Evolutionary conservation across 1,140 invertebrate species (phyloP), one percentile per base, ranked within the genome.

Genomic region (Drosophila neocordata): DNA sequence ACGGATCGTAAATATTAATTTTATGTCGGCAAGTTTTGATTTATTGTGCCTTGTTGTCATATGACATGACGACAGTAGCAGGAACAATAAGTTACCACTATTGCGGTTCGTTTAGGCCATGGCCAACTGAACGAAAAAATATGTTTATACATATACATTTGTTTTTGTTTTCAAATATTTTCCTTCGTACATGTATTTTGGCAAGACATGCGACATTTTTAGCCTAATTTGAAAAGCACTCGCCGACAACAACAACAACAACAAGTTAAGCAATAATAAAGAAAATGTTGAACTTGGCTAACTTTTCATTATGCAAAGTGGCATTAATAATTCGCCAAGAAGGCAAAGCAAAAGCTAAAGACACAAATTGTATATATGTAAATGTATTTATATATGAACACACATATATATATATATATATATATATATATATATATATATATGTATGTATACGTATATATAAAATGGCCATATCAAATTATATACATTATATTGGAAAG

Each of bases 241-340:
- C 65, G 65, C 55, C 66, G 58, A 63, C 35, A 69, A 64, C 27
- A 31, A 31, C 41, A 34, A 15, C 57, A 62, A 48, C 41, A 24
- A 41, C 41, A 34, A 48, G 18, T 18, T 34, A 24, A 73, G 56
- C 34, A 69, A 68, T 41, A 79, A 56, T 67, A 74, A 62, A 57
- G n/a, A 63, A 57, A 65, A 65, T 67, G 61, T 69, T 71, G 62
- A 74, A 72, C 69, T 73, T 68, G 71, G 64, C 53, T 53, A 76
- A 84, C 61, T 76, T 83, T 79, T 84, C 79, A 83, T 83, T 83
- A 84, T 83, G 72, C 68, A 79, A 83, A 80, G 79, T 76, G 59
- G 67, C 73, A 75, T 75, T 75, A 75, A 76, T 53, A 75, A 75
- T 75, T 75, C 20, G 65, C 38, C 27, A 55, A 66, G 34, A 55